phyloP scores from a whole-genome alignment of 2,888 invertebrate genomes.

The Cecidostiba fungosa region DNA sequence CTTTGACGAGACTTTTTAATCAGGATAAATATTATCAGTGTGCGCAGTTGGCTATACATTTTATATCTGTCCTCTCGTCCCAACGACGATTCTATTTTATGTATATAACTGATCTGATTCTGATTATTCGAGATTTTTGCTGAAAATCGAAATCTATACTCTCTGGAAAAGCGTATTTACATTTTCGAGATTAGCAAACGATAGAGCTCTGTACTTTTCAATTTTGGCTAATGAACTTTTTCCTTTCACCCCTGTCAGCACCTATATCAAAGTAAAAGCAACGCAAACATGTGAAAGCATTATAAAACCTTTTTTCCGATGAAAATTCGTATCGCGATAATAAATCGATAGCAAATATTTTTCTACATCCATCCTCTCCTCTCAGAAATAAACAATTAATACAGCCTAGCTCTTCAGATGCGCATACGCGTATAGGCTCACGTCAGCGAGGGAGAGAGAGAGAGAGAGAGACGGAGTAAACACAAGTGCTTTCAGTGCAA shows the following conservation, averaged over 20 bases:
- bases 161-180: neutral
- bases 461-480: slow-evolving; percentile 7
- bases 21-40: neutral
- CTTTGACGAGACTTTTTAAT: slow-evolving; percentile 2
- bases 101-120: neutral
- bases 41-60: neutral
- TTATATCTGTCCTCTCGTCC: neutral
- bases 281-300: too few species aligned
- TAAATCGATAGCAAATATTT: too few species aligned
- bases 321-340: too few species aligned
- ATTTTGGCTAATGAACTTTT: neutral
- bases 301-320: too few species aligned
- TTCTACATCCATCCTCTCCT: neutral
- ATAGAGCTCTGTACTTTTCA: neutral
- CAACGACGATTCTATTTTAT: neutral
- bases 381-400: too few species aligned
- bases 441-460: neutral
- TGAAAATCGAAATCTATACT: too few species aligned
- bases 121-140: neutral
- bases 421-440: neutral
- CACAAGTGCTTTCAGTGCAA: slow-evolving; percentile 43
- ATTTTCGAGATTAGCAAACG: neutral
- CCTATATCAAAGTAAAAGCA: too few species aligned
- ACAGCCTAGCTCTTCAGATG: neutral
- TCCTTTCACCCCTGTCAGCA: neutral